Conservation (phyloP, 1,140 invertebrate genomes). For the Diabrotica undecimpunctata region DNA sequence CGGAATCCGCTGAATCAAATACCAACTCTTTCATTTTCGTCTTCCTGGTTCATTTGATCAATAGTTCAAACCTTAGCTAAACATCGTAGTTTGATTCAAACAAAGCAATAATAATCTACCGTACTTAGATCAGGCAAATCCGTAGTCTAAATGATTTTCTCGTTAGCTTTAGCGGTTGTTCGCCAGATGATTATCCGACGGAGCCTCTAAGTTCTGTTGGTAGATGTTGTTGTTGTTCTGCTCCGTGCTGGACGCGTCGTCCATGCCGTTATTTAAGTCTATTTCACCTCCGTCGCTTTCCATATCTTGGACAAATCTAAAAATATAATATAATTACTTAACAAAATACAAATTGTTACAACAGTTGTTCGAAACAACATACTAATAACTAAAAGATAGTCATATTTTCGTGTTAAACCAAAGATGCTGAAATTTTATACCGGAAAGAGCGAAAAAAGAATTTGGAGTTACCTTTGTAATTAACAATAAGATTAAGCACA, state of each 20-base stretch:
- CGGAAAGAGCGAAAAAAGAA: no score
- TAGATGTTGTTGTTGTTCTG: slow-evolving; percentile 46
- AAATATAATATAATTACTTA: neutral
- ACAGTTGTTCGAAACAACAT: no score
- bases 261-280: slow-evolving; percentile 29
- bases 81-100: slow-evolving; percentile 8
- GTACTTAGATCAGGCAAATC: neutral
- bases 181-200: slow-evolving; percentile 35
- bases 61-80: slow-evolving; percentile 10
- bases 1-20: neutral
- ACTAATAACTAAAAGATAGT: no score
- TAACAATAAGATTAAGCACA: no score
- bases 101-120: neutral
- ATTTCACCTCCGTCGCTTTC: slow-evolving; percentile 44
- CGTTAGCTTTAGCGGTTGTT: slow-evolving; percentile 30
- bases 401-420: no score
- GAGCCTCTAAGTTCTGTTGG: slow-evolving; percentile 43
- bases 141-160: neutral
- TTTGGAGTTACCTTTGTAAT: no score
- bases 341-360: no score
- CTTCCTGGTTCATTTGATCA: neutral
- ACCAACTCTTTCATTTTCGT: neutral
- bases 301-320: slow-evolving; percentile 40
- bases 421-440: no score
- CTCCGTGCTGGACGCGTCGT: slow-evolving; percentile 33